Base-by-base conservation (phyloP, 2,888 invertebrate species). In the Mythimna lalbum region DNA sequence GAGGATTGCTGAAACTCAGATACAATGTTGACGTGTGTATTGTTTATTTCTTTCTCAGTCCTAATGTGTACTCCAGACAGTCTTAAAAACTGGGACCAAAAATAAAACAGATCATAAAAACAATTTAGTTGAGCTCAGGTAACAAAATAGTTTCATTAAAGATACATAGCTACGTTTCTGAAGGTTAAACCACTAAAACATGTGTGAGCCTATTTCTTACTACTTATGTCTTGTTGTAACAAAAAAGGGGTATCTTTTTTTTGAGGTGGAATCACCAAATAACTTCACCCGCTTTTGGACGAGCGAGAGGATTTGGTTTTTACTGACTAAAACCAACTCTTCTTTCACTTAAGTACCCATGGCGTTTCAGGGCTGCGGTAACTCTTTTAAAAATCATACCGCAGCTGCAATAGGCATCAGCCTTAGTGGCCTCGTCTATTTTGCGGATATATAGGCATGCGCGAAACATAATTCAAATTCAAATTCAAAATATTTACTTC, bases 41-140 rank as follows among this genome's bases (percentile, higher is more conserved):
- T 49, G 9, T 61, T 56, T n/a, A 19, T n/a, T 71, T 2, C 2
- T 50, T 56, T 55, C 3, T 43, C 2, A 9, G 19, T 10, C 10
- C 6, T 47, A 23, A 23, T 49, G 0, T 9, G 19, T 27, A 12
- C 7, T 31, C 2, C 12, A 47, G 47, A 12, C 43, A 43, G n/a
- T n/a, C 17, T 53, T 36, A 27, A 36, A 52, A 43, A 4, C 19
- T 14, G 3, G 9, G n/a, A 21, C 19, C 7, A 55, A 36, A n/a
- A 27, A 23, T 31, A 59, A 71, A 78, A 47, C 23, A 19, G 31
- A 47, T 19, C 17, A 23, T 71, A 78, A 71, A 73, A 71, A 33
- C 19, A 39, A 33, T 47, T 68, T n/a, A 21, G 43, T 43, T 23
- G 19, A 31, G 17, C 7, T 27, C 47, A 76, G 7, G 5, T 12